These are phyloP conservation scores for Sebastes paucispinis DNA, from an alignment of 2,797 vertebrate genomes.

Conservation along the genomic window DNA sequence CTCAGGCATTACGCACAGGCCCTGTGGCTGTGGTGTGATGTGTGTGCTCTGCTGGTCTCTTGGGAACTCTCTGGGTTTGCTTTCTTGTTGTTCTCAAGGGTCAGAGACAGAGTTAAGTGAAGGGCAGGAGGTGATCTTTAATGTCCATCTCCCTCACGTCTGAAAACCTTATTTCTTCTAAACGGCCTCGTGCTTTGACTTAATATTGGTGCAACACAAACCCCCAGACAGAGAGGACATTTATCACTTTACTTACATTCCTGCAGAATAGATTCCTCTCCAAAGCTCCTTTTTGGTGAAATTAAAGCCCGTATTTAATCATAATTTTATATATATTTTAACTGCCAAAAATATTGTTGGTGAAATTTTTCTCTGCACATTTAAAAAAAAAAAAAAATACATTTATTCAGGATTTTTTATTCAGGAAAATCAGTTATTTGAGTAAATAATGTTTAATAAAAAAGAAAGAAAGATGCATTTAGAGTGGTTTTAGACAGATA, in stretches of 20 bases:
- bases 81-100: conserved; percentile 76
- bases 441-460: neutral
- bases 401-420: neutral
- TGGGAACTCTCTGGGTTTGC: conserved; percentile 59
- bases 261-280: neutral
- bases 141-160: conserved; percentile 71
- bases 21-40: no score
- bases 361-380: neutral
- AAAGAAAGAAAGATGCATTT: neutral
- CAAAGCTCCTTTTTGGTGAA: neutral
- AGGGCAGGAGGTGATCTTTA: conserved; percentile 75
- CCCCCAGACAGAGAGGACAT: conserved; percentile 8
- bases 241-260: neutral
- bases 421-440: neutral
- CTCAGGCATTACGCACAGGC: conserved; percentile 3
- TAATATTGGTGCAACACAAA: conserved; percentile 22
- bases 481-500: no score
- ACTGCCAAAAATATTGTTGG: neutral
- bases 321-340: neutral
- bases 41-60: no score
- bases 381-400: neutral
- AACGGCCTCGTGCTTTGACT: conserved; percentile 59
- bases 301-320: neutral
- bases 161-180: conserved; percentile 75
- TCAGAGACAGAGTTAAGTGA: conserved; percentile 84